Percentiles rank a stretch among this genome's conserved stretches.
Conservation (phyloP, 2,888 invertebrate genomes). For the Metopia argyrocephala region DNA sequence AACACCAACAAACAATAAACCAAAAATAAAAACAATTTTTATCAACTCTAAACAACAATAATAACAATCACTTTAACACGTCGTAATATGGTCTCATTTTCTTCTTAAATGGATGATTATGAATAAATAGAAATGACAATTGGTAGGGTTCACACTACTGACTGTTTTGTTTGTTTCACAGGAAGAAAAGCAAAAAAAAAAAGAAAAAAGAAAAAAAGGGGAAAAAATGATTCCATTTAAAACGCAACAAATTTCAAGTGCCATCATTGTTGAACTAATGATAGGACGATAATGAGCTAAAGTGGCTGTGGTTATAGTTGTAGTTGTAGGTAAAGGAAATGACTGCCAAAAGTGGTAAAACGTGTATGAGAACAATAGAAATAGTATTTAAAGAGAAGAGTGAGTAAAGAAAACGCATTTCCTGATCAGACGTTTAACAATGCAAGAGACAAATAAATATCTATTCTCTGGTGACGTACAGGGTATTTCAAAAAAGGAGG, state of each 20-base stretch:
- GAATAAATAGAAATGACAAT: not conserved
- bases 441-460: not conserved
- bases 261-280: conserved; percentile 47
- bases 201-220: too few species aligned
- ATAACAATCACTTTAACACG: conserved; percentile 58
- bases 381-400: not conserved
- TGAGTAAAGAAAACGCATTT: not conserved
- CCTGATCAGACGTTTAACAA: not conserved
- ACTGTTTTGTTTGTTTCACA: too few species aligned
- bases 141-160: too few species aligned
- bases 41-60: conserved; percentile 18
- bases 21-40: not conserved
- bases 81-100: conserved; percentile 46
- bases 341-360: conserved; percentile 60
- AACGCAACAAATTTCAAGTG: conserved; percentile 53
- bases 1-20: not conserved
- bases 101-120: conserved; percentile 9
- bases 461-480: conserved; percentile 4
- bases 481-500: conserved; percentile 2
- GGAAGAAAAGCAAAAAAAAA: too few species aligned
- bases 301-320: conserved; percentile 13
- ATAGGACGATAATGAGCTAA: conserved; percentile 38
- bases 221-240: conserved; percentile 1
- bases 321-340: conserved; percentile 40
- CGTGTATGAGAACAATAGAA: conserved; percentile 58